Conservation (phyloP, 1,140 invertebrate genomes). For the Lutraria rhynchaena region DNA sequence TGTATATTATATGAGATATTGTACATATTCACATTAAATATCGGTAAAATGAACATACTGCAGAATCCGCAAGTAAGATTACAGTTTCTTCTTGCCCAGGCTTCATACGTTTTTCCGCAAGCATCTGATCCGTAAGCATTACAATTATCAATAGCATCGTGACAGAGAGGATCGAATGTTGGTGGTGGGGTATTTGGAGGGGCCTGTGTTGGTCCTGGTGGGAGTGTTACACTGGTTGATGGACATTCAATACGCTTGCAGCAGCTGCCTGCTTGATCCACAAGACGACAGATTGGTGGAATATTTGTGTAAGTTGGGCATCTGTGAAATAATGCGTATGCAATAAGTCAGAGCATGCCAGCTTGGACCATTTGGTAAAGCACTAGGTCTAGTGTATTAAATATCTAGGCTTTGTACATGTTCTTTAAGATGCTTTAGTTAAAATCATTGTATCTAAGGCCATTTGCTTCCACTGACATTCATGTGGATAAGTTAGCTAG, state of each 20-base stretch:
- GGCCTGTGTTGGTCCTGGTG: conserved; percentile 24
- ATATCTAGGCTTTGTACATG: no score
- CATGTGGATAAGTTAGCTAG: no score
- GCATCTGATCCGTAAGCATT: conserved; percentile 50
- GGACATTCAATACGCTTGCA: conserved; percentile 57
- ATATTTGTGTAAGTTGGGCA: conserved; percentile 65
- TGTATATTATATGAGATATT: no score
- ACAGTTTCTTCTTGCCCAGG: conserved; percentile 68
- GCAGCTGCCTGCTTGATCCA: conserved; percentile 45
- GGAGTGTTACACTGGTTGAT: conserved; percentile 9
- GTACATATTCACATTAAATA: no score
- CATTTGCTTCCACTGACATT: no score
- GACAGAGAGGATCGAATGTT: conserved; percentile 40
- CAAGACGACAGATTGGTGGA: conserved; percentile 57
- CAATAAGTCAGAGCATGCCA: no score
- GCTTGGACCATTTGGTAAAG: no score
- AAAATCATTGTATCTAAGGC: no score
- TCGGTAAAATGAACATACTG: no score
- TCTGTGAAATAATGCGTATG: conserved; percentile 38
- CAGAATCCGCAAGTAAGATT: conserved; percentile 55
- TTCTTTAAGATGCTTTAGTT: no score
- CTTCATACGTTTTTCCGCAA: conserved; percentile 55
- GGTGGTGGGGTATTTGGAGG: conserved; percentile 21
- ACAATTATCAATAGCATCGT: conserved; percentile 66
- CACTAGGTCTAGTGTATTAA: no score